Evolutionary conservation across 2,113 vertebrate species (phyloP).

Genomic region (Meriones unguiculatus): DNA sequence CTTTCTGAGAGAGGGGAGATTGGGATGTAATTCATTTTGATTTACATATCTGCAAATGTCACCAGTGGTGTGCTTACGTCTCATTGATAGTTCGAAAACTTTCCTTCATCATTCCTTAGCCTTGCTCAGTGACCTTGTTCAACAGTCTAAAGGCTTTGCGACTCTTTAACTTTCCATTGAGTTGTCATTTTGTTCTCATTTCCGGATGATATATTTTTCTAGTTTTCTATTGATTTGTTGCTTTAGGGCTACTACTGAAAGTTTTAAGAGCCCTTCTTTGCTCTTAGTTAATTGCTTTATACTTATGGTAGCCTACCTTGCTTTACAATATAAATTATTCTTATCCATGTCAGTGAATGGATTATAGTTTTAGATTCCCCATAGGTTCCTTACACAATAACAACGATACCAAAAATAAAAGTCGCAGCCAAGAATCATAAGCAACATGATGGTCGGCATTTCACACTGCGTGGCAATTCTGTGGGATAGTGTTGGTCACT

Average conservation of each 20-base stretch:
- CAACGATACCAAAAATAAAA: not conserved
- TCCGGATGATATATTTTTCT: not conserved
- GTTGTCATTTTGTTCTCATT: constrained; percentile 26
- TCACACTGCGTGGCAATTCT: not conserved
- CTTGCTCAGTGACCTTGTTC: not conserved
- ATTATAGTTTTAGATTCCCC: not conserved
- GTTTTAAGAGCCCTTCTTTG: not conserved
- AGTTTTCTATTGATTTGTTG: not conserved
- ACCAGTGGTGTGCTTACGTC: not conserved
- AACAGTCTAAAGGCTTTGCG: too few relatives aligned
- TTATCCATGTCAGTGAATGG: not conserved
- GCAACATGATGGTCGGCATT: not conserved
- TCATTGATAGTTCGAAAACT: not conserved
- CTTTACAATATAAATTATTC: constrained; percentile 13
- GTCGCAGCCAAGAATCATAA: too few relatives aligned
- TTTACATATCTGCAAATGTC: not conserved
- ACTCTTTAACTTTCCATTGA: not conserved
- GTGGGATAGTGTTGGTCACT: not conserved
- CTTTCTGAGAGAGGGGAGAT: constrained; percentile 44
- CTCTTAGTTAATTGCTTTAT: not conserved
- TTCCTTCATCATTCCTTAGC: not conserved
- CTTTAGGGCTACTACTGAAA: not conserved
- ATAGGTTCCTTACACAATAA: not conserved
- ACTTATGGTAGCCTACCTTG: not conserved
- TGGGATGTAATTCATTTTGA: not conserved